Evolutionary conservation across 1,140 invertebrate species (phyloP).

Genomic region (Maconellicoccus hirsutus): DNA sequence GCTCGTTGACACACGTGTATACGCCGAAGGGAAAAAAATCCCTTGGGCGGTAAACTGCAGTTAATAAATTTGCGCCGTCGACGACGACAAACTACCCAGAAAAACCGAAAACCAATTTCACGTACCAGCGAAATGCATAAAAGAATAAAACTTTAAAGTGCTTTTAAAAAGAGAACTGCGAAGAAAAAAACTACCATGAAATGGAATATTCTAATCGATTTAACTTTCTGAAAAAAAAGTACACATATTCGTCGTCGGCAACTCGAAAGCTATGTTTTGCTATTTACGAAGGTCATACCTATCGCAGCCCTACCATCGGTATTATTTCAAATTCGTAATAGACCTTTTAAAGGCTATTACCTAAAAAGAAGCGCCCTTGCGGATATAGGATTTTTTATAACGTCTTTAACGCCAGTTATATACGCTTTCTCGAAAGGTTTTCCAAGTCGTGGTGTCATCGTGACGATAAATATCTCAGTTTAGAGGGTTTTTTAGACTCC

Average conservation of each 20-base stretch:
- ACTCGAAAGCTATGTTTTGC: constrained; percentile 11
- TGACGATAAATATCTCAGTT: too few species aligned
- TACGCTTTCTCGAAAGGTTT: background rate
- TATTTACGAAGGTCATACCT: constrained; percentile 11
- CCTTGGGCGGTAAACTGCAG: background rate
- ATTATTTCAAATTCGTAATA: constrained; percentile 5
- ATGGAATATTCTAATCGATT: constrained; percentile 22
- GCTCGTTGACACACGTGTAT: background rate
- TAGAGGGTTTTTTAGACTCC: background rate
- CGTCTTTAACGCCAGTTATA: background rate
- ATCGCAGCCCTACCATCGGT: background rate
- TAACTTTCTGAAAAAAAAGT: constrained; percentile 1
- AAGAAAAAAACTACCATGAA: constrained; percentile 11
- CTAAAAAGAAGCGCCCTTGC: background rate
- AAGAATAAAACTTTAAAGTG: constrained; percentile 19
- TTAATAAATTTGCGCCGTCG: background rate
- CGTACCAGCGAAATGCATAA: constrained; percentile 18
- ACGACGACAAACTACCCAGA: constrained; percentile 14
- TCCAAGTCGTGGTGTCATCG: background rate
- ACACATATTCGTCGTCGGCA: background rate
- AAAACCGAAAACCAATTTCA: constrained; percentile 20
- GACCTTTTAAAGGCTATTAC: background rate
- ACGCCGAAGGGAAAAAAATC: background rate
- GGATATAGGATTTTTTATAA: background rate
- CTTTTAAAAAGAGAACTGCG: constrained; percentile 10